Evolutionary conservation across 2,797 vertebrate genomes (phyloP).

Genomic region (Rhabdophis nuchalis): DNA sequence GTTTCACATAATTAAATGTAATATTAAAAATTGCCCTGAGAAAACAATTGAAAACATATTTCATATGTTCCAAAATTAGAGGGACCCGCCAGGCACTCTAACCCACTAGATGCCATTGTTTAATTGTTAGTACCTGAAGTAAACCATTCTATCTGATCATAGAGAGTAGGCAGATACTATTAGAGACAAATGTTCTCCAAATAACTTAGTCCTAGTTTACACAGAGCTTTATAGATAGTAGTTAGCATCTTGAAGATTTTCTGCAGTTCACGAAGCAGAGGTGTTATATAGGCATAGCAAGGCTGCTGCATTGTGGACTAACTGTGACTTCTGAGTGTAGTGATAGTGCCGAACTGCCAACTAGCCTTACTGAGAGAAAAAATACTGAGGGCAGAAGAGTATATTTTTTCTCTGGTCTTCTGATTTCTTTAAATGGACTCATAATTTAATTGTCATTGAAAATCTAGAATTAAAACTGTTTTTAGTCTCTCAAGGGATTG

Average conservation of each 20-base stretch:
- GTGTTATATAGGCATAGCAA: background rate
- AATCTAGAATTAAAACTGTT: background rate
- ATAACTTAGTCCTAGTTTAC: background rate
- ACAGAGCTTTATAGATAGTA: background rate
- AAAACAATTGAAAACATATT: background rate
- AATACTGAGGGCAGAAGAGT: background rate
- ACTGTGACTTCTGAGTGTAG: background rate
- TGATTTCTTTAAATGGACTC: background rate
- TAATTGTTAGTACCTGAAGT: background rate
- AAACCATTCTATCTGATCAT: background rate
- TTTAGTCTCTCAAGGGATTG: background rate
- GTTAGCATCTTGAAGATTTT: background rate
- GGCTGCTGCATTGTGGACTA: background rate
- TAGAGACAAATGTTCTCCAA: background rate
- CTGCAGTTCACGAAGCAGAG: background rate
- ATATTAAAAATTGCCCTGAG: background rate
- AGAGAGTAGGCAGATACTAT: background rate
- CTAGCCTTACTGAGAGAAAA: background rate
- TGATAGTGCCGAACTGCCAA: background rate
- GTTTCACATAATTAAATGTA: background rate
- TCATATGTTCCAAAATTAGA: background rate
- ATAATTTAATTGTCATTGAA: background rate
- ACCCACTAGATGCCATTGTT: background rate
- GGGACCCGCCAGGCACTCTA: background rate
- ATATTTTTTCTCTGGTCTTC: background rate